Percentiles rank a stretch among this genome's conserved stretches.
These are phyloP conservation scores for Drosophila albomicans DNA, from an alignment of 1,140 invertebrate species.

Conservation along the genomic window DNA sequence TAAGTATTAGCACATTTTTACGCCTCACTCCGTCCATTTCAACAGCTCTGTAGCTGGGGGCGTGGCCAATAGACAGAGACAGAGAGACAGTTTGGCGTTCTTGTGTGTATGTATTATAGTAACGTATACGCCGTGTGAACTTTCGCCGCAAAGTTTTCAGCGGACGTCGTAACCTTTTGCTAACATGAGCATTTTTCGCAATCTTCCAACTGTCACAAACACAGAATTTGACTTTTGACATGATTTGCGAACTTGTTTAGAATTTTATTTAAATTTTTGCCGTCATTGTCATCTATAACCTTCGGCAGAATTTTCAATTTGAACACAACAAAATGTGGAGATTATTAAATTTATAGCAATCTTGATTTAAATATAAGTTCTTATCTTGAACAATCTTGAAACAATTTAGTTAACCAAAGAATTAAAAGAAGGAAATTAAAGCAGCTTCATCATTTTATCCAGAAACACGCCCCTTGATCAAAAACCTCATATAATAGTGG, in stretches of 20 bases:
- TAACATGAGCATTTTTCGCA: constrained; percentile 60
- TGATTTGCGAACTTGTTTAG: constrained; percentile 32
- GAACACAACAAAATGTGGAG: not conserved
- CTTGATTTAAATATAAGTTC: not conserved
- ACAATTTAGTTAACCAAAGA: not conserved
- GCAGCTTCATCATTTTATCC: not conserved
- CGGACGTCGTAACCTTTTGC: constrained; percentile 49
- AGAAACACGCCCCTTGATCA: not conserved
- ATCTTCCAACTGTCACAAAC: constrained; percentile 71
- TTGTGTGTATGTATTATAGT: constrained; percentile 5
- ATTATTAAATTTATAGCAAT: constrained; percentile 5
- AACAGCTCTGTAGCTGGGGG: constrained; percentile 2
- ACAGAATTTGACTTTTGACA: constrained; percentile 63
- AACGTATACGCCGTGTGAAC: constrained; percentile 32
- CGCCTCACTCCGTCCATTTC: not conserved
- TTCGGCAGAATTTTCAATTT: constrained; percentile 11
- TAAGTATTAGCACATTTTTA: constrained; percentile 54
- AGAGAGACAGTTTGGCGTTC: constrained; percentile 48
- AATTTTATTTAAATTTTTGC: constrained; percentile 30
- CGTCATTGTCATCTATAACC: not conserved
- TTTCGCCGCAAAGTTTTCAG: constrained; percentile 36
- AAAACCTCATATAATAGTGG: not conserved
- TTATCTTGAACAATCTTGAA: too few relatives aligned
- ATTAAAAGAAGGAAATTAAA: constrained; percentile 7
- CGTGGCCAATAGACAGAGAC: constrained; percentile 20